Conservation (phyloP, 2,113 vertebrate genomes). For the Elachura formosa region DNA sequence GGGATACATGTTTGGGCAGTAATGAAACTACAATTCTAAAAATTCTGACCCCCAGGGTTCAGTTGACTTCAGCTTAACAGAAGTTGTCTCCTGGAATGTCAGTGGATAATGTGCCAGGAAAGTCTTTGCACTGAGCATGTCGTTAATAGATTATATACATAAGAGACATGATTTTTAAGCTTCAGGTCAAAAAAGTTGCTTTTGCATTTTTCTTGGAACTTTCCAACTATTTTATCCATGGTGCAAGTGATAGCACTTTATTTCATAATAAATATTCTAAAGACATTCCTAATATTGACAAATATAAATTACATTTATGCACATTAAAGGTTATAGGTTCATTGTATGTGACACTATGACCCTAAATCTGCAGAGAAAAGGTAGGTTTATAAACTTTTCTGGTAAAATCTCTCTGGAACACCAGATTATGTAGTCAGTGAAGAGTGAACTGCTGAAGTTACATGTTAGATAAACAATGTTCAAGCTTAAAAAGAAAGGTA, state of each 20-base stretch:
- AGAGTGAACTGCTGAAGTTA: not conserved
- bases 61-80: not conserved
- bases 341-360: not conserved
- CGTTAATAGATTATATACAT: constrained; percentile 49
- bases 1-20: not conserved
- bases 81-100: constrained; percentile 28
- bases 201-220: constrained; percentile 20
- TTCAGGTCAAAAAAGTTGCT: constrained; percentile 19
- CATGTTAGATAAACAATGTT: not conserved
- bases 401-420: not conserved
- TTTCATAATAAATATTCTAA: constrained; percentile 9
- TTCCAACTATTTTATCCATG: not conserved
- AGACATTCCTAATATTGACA: not conserved
- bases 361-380: not conserved
- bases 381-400: not conserved
- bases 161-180: constrained; percentile 28
- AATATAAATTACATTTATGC: not conserved
- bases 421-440: not conserved
- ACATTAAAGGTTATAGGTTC: not conserved
- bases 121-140: not conserved
- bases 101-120: constrained; percentile 6
- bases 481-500: not conserved
- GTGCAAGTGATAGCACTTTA: not conserved
- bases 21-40: not conserved
- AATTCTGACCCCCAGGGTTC: not conserved